phyloP scores from a whole-genome alignment of 2,888 invertebrate species.

The Glomeris marginata region DNA sequence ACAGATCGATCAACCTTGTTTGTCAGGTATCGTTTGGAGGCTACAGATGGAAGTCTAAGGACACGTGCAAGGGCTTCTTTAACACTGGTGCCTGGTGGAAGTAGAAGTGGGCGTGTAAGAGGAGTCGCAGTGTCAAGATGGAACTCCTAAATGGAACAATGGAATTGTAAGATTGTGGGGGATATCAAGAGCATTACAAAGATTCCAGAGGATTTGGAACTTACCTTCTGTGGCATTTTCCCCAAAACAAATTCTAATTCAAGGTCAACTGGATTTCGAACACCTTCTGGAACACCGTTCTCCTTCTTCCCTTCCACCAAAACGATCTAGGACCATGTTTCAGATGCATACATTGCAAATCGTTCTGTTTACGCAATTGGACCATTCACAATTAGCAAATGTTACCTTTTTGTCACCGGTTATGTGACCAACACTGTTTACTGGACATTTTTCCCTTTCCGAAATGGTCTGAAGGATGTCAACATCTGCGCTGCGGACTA shows the following conservation, averaged over 20 bases:
- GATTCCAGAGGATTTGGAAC: neutral
- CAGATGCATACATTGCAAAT: neutral
- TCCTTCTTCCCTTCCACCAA: conserved; percentile 43
- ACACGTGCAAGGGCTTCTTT: neutral
- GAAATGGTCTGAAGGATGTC: conserved; percentile 53
- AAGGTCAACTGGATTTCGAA: conserved; percentile 62
- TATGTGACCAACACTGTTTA: conserved; percentile 83
- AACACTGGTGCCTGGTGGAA: no score
- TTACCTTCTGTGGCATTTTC: conserved; percentile 62
- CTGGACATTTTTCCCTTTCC: conserved; percentile 75
- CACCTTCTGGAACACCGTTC: conserved; percentile 12
- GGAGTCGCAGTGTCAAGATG: neutral
- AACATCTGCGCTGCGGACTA: conserved; percentile 53
- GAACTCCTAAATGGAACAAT: neutral
- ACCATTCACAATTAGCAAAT: neutral
- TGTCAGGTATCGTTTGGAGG: conserved; percentile 86
- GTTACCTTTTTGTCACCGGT: conserved; percentile 61
- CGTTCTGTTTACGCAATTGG: neutral
- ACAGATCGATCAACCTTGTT: conserved; percentile 94
- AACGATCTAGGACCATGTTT: conserved; percentile 36
- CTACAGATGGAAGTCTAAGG: conserved; percentile 63
- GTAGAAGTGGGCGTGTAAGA: neutral
- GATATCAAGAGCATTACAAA: neutral
- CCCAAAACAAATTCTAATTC: conserved; percentile 79
- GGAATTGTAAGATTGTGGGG: neutral